A percentile compares a stretch with the other conserved stretches of the same genome.
These are phyloP conservation scores for Chalcosyrphus nemorum DNA, from an alignment of 2,888 invertebrate species.

Conservation along the genomic window DNA sequence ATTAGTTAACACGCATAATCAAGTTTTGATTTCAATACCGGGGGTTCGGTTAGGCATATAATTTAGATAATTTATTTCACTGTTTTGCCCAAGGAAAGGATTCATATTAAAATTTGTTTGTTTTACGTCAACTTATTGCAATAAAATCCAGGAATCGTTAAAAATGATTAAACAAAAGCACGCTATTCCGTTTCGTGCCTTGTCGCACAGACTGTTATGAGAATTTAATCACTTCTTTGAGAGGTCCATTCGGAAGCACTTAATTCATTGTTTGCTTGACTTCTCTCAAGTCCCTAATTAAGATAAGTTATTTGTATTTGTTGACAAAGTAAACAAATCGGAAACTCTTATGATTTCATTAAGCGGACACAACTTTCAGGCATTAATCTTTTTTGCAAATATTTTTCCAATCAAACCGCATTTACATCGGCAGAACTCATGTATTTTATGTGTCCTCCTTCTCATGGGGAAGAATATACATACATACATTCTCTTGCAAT, in stretches of 20 bases:
- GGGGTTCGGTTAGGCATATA: no score
- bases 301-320: neutral
- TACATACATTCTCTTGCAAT: conserved; percentile 2
- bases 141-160: no score
- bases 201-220: neutral
- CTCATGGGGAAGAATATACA: neutral
- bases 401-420: conserved; percentile 5
- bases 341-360: neutral
- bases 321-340: neutral
- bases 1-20: no score
- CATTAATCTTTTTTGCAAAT: neutral
- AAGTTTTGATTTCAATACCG: no score
- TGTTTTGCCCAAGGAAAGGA: no score
- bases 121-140: no score
- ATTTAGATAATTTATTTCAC: no score
- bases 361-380: no score
- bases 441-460: neutral
- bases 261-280: neutral
- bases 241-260: neutral
- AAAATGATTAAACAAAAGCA: no score
- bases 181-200: no score
- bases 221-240: neutral
- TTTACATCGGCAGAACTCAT: neutral
- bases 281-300: neutral
- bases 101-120: no score